Evolutionary conservation across 37 sponge, comb jelly and placozoan genomes (phyloP).

Genomic region (Ephydatia muelleri): DNA sequence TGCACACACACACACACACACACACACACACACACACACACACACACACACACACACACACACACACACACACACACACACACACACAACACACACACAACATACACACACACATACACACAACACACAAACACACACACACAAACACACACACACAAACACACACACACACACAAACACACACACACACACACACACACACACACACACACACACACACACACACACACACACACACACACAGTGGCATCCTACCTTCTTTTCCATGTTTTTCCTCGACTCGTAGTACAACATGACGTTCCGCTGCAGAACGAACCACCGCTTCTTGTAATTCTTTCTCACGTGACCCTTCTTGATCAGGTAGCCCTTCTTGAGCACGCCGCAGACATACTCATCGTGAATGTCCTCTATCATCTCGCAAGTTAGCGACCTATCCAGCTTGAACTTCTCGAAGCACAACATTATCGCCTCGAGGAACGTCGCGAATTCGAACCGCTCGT

Average conservation of each 20-base stretch:
- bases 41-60: no score
- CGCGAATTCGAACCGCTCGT: constrained; percentile 30
- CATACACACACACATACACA: no score
- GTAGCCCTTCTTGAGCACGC: constrained; percentile 69
- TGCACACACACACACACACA: no score
- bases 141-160: no score
- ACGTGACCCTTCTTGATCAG: constrained; percentile 71
- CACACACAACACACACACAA: no score
- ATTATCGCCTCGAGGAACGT: constrained; percentile 44
- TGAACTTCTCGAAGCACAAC: constrained; percentile 26
- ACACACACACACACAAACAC: no score
- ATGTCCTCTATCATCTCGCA: constrained; percentile 58
- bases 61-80: no score
- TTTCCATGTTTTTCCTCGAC: constrained; percentile 33
- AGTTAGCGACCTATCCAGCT: constrained; percentile 43
- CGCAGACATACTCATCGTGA: constrained; percentile 55
- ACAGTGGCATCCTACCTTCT: constrained; percentile 29
- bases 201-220: no score
- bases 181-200: no score
- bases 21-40: no score
- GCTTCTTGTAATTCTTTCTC: constrained; percentile 56
- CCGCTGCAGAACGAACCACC: constrained; percentile 68
- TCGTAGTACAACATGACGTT: constrained; percentile 50
- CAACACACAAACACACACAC: no score
- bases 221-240: no score